Base-by-base conservation (phyloP, 2,113 vertebrate genomes). In the Coregonus clupeaformis region DNA sequence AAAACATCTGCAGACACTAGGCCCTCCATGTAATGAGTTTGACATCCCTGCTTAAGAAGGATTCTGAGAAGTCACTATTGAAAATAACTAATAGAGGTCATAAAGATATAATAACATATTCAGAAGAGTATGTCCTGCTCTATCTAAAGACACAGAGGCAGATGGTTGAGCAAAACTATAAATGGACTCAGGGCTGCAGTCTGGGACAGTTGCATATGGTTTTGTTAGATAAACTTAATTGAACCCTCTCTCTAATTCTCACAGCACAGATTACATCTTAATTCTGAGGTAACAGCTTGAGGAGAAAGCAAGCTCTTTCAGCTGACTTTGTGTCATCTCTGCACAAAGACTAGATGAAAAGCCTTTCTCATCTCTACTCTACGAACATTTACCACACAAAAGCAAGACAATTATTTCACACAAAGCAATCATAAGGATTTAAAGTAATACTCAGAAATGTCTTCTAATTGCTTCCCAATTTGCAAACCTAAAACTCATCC, bases 401-500 rank as follows among this genome's bases (percentile, higher is more conserved):
- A 30, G 27, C 25, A 14, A 5, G 63, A 65, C 16, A 65, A 30
- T 14, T 65, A 65, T 16, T 65, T 65, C 14, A 65, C 27, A 20
- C 27, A 30, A 29, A 29, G 24, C 6, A 65, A 29, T 5, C 24
- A 12, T 16, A 5, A 6, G 52, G 18, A 14, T 55, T 20, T 55
- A 55, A 18, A 27, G 25, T 65, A 29, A 30, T 14, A 14, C 13
- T 30, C 24, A 29, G 27, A 5, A 65, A 16, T 5, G 0, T 16
- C 7, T 65, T 24, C 25, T 30, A 65, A 65, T 65, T 65, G 27
- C 27, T 65, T 65, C 27, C 27, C 63, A 65, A 29, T 65, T 65
- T 16, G 14, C 63, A 65, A 22, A 16, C 7, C 27, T 25, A 18
- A 24, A 65, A 24, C 27, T 29, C 63, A 1, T 18, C 27, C 6